phyloP scores from a whole-genome alignment of 2,888 invertebrate species.

The Epsilonema sp. region DNA sequence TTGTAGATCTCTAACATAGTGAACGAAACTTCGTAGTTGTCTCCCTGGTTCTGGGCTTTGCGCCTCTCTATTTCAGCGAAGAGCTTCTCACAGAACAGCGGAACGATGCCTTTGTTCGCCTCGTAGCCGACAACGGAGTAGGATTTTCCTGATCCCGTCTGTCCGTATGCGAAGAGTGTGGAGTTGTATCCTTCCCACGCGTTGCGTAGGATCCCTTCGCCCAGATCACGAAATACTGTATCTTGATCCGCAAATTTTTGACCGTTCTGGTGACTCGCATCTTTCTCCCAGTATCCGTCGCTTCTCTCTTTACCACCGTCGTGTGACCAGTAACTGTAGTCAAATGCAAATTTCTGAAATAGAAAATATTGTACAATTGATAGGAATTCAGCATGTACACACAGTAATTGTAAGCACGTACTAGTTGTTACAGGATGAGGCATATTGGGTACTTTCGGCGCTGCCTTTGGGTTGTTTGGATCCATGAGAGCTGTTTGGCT shows the following conservation, averaged over 20 bases:
- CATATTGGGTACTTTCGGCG: no score
- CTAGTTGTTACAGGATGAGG: no score
- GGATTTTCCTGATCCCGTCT: slow-evolving; percentile 38
- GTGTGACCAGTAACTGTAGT: slow-evolving; percentile 38
- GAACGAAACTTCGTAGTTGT: slow-evolving; percentile 33
- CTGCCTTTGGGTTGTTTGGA: no score
- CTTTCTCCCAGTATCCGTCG: slow-evolving; percentile 31
- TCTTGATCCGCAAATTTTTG: slow-evolving; percentile 34
- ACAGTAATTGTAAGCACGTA: no score
- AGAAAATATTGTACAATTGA: background rate
- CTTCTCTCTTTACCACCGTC: slow-evolving; percentile 33
- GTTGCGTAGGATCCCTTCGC: slow-evolving; percentile 35
- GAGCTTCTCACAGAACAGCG: slow-evolving; percentile 34
- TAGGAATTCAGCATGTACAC: no score
- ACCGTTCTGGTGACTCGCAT: slow-evolving; percentile 31
- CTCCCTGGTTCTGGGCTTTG: slow-evolving; percentile 21
- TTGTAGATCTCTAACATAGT: slow-evolving; percentile 41
- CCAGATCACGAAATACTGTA: slow-evolving; percentile 35
- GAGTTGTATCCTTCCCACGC: slow-evolving; percentile 39
- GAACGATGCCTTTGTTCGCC: slow-evolving; percentile 37
- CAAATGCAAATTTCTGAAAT: slow-evolving; percentile 32
- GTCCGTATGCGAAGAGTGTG: slow-evolving; percentile 38
- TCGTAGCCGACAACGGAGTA: slow-evolving; percentile 39
- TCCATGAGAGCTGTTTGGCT: slow-evolving; percentile 30
- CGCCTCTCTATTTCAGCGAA: slow-evolving; percentile 33